Evolutionary conservation across 2,888 invertebrate species (phyloP), one percentile per base, ranked within the genome.

Genomic region (Mechanitis mazaeus): DNA sequence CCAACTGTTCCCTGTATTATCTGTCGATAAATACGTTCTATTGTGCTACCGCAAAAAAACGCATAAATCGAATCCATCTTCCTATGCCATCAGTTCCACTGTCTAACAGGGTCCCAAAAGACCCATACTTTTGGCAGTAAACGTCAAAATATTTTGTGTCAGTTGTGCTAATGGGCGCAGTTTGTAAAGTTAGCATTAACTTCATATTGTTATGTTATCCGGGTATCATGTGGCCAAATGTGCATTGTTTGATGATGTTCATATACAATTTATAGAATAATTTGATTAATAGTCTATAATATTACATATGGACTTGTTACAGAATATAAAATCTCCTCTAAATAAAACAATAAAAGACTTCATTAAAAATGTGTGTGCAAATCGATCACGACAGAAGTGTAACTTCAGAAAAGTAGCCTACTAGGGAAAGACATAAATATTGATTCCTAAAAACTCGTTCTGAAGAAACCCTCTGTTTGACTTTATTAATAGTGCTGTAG

Each of bases 111-210:
- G 71, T 88, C 88, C 87, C 89, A 70, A 80, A 78, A 84, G 87
- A 80, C 76, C 84, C 83, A 82, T 84, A 81, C 78, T 81, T 87
- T 80, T 75, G 76, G 79, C 76, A 75, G 78, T 76, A 79, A 82
- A 85, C 71, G 90, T 89, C 90, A 88, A 87, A 90, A 90, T 88
- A 90, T 90, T 90, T 85, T 83, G 83, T 85, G 82, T 87, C 85
- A 81, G 82, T 80, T 83, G 84, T 82, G 81, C 81, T 87, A 87
- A 88, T 87, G 87, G 84, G 69, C 68, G 70, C 74, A 72, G 74
- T 84, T 82, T 85, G 83, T 80, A 80, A 80, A 78, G 75, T 78
- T 75, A 70, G 76, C 81, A 85, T 87, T 87, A 85, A 78, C 73
- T 72, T 78, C 75, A 72, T 74, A 87, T 89, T 88, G 87, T 88